Evolutionary conservation across 2,888 invertebrate genomes (phyloP).

Genomic region (Sarcophaga subvicina): DNA sequence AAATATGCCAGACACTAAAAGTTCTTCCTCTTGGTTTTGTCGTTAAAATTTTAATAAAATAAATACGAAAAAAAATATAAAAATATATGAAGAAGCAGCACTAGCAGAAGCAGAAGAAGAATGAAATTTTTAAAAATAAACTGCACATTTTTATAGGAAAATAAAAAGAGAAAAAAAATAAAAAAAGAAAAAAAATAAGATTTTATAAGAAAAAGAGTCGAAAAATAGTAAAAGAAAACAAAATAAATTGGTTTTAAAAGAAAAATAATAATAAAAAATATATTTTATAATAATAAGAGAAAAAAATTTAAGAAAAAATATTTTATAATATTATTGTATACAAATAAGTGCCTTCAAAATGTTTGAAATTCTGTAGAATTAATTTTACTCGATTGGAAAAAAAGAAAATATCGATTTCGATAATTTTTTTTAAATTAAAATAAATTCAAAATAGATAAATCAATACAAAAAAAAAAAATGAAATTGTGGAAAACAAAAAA

Average conservation of each 20-base stretch:
- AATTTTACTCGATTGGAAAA: no score
- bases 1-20: constrained; percentile 55
- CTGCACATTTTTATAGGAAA: constrained; percentile 31
- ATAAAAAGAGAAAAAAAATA: background rate
- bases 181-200: background rate
- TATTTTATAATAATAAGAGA: background rate
- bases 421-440: no score
- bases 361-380: constrained; percentile 32
- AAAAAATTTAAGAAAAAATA: constrained; percentile 12
- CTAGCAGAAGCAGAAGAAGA: background rate
- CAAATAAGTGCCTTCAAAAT: constrained; percentile 45
- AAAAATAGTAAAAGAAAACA: constrained; percentile 15
- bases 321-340: constrained; percentile 25
- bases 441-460: constrained; percentile 12
- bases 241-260: constrained; percentile 36
- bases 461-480: constrained; percentile 72
- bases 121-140: constrained; percentile 64
- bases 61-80: constrained; percentile 16
- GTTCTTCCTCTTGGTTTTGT: constrained; percentile 54
- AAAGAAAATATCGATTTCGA: no score
- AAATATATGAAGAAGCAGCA: background rate
- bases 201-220: background rate
- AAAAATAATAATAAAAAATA: constrained; percentile 1
- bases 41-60: constrained; percentile 35
- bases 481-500: constrained; percentile 82